Percentiles rank a stretch among this genome's conserved stretches.
Conservation (phyloP, 2,888 invertebrate species). For the Dorcus parallelipipedus region DNA sequence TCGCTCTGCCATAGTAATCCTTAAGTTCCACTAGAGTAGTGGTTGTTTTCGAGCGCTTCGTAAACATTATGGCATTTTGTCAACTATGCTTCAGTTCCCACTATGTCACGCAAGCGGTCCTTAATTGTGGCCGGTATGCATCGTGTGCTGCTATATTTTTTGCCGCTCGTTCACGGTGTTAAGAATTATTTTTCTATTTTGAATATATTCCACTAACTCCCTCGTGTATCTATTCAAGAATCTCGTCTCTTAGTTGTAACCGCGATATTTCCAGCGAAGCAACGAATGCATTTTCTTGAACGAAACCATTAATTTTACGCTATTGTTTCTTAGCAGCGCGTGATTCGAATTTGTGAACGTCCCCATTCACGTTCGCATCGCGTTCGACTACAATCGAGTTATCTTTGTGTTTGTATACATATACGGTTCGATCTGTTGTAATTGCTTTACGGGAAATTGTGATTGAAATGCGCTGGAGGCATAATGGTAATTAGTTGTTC, state of each 20-base stretch:
- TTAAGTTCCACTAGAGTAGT: too few species aligned
- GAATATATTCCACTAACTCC: slow-evolving; percentile 21
- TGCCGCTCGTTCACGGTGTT: slow-evolving; percentile 13
- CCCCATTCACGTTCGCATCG: too few species aligned
- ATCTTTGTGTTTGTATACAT: too few species aligned
- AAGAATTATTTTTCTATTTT: slow-evolving; percentile 38
- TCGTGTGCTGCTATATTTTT: slow-evolving; percentile 23
- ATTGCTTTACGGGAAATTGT: too few species aligned
- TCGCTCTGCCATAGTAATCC: too few species aligned
- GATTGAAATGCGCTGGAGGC: too few species aligned
- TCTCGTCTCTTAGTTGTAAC: slow-evolving; percentile 7
- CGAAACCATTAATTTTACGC: too few species aligned
- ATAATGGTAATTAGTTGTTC: too few species aligned
- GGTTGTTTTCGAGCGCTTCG: not conserved
- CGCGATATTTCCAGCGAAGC: slow-evolving; percentile 8
- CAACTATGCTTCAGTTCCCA: slow-evolving; percentile 35
- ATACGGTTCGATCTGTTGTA: too few species aligned
- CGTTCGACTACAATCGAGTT: too few species aligned
- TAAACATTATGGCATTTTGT: slow-evolving; percentile 36
- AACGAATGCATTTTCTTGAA: not conserved
- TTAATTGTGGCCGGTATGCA: slow-evolving; percentile 18
- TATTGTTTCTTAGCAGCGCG: not conserved
- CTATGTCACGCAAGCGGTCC: slow-evolving; percentile 27
- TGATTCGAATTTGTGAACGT: not conserved
- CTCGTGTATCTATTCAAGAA: slow-evolving; percentile 1